phyloP scores from a whole-genome alignment of 2,888 invertebrate species.

The Phytoseiulus persimilis region DNA sequence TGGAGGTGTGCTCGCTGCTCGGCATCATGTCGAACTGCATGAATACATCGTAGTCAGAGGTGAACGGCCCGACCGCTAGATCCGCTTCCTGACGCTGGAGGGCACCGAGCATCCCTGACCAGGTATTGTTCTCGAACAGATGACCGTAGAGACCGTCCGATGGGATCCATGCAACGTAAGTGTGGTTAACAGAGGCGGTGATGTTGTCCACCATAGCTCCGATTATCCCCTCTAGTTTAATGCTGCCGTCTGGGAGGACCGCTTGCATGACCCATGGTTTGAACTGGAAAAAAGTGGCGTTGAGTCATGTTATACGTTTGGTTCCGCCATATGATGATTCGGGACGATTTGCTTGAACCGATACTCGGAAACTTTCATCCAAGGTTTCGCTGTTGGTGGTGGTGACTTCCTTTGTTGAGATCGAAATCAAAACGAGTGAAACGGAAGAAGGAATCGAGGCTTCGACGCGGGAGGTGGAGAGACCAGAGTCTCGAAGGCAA shows the following conservation, averaged over 20 bases:
- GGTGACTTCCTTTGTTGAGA: no score
- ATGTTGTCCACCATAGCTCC: constrained; percentile 11
- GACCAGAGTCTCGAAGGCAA: no score
- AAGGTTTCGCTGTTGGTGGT: no score
- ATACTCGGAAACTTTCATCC: no score
- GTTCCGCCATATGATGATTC: no score
- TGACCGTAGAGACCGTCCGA: constrained; percentile 13
- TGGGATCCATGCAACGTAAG: neutral
- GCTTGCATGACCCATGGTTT: neutral
- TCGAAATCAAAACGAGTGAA: no score
- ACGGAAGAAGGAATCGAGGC: no score
- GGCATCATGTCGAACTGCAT: constrained; percentile 6
- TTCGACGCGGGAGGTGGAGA: no score
- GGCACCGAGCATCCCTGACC: constrained; percentile 16
- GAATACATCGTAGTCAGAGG: neutral
- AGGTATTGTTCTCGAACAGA: constrained; percentile 12
- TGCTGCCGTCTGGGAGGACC: neutral
- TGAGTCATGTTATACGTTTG: no score
- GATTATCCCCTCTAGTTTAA: neutral
- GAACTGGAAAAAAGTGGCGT: neutral
- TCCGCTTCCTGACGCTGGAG: neutral
- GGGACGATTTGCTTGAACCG: no score
- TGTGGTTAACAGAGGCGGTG: neutral
- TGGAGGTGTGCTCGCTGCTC: neutral
- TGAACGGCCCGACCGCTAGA: constrained; percentile 10